Evolutionary conservation across 2,888 invertebrate genomes (phyloP).

Genomic region (Drosophila barbarae): DNA sequence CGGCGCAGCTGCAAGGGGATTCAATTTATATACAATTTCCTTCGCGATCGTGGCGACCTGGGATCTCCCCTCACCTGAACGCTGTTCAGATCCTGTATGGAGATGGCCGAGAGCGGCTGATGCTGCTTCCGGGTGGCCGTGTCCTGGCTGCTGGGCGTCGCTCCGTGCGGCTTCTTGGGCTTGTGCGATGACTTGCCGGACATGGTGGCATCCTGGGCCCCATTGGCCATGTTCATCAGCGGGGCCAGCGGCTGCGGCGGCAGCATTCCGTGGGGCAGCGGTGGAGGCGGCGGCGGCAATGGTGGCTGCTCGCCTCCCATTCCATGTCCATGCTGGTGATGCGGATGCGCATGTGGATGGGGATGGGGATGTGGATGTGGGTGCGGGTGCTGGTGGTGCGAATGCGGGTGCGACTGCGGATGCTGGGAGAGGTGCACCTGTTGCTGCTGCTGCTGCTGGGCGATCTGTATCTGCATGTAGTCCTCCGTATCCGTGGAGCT

Average conservation of each 20-base stretch:
- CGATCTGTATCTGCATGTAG: constrained; percentile 83
- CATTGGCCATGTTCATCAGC: constrained; percentile 53
- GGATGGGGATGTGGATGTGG: constrained; percentile 37
- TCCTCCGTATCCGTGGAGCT: constrained; percentile 80
- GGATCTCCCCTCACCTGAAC: constrained; percentile 81
- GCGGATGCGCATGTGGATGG: constrained; percentile 34
- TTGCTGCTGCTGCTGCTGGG: constrained; percentile 73
- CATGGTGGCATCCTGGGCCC: constrained; percentile 79
- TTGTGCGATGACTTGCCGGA: constrained; percentile 67
- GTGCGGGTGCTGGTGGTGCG: constrained; percentile 40
- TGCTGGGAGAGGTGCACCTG: constrained; percentile 41
- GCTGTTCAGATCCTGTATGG: constrained; percentile 91
- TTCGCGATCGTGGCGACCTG: too few relatives aligned
- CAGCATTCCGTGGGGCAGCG: constrained; percentile 79
- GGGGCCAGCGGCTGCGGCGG: constrained; percentile 76
- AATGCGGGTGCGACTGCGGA: constrained; percentile 42
- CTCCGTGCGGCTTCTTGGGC: constrained; percentile 60
- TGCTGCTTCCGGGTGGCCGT: constrained; percentile 81
- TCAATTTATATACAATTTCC: not conserved
- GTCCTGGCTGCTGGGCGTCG: constrained; percentile 74
- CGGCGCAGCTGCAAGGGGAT: constrained; percentile 82
- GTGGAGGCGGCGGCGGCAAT: constrained; percentile 80
- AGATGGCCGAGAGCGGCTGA: constrained; percentile 92
- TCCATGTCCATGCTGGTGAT: constrained; percentile 62
- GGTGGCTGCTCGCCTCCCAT: constrained; percentile 74